phyloP scores from a whole-genome alignment of 2,888 invertebrate species.

The Sesamia inferens region DNA sequence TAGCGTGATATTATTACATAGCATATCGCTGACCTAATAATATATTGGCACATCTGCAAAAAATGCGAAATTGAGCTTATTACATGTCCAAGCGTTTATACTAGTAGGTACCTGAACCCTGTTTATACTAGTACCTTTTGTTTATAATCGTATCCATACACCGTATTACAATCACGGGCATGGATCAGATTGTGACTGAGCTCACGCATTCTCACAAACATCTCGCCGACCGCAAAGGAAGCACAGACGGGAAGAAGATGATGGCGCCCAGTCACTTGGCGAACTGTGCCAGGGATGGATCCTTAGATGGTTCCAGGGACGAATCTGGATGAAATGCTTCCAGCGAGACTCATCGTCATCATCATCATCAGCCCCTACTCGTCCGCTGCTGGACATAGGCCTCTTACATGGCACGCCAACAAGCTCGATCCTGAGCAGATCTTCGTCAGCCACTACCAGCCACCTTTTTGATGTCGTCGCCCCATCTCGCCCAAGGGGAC shows the following conservation, averaged over 20 bases:
- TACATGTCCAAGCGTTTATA: no score
- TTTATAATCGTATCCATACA: constrained; percentile 84
- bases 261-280: constrained; percentile 86
- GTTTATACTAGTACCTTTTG: constrained; percentile 41
- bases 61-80: no score
- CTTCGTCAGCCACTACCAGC: no score
- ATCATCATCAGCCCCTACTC: no score
- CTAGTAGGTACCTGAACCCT: no score
- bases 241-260: constrained; percentile 84
- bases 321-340: constrained; percentile 88
- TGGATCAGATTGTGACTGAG: constrained; percentile 82
- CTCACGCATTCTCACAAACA: constrained; percentile 82
- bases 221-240: constrained; percentile 82
- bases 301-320: constrained; percentile 62
- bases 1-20: background rate
- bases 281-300: constrained; percentile 79
- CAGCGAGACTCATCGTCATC: constrained; percentile 86
- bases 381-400: no score
- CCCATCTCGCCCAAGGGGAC: no score
- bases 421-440: no score
- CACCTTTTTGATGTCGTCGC: no score
- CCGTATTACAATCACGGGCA: constrained; percentile 85
- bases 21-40: background rate
- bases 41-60: no score
- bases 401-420: no score